Evolutionary conservation across 2,113 vertebrate genomes (phyloP).

Genomic region (Crotophaga sulcirostris): DNA sequence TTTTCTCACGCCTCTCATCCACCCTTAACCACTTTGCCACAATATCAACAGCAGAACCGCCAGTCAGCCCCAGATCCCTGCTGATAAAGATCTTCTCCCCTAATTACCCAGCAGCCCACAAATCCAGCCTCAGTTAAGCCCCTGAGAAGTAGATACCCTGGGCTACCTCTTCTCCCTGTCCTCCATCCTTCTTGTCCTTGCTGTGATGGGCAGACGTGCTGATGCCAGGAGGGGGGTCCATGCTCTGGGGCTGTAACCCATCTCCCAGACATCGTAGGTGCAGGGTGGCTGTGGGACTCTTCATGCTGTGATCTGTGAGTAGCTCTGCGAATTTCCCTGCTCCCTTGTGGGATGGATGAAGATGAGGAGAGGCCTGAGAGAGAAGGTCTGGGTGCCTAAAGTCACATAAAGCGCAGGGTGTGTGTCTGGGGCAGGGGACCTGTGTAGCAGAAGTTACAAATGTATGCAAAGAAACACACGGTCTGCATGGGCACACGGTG

Average conservation of each 20-base stretch:
- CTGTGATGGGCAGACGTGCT: too few species aligned
- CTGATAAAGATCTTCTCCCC: neutral
- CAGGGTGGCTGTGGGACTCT: neutral
- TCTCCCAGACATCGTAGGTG: too few species aligned
- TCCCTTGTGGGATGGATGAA: neutral
- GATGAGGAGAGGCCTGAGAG: neutral
- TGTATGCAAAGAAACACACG: neutral
- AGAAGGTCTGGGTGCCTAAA: neutral
- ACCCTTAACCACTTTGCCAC: neutral
- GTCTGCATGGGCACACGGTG: accelerated
- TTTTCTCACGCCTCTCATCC: neutral
- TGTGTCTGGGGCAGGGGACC: neutral
- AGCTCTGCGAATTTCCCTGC: neutral
- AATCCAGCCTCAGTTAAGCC: neutral
- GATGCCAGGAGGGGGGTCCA: accelerated
- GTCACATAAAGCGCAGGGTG: neutral
- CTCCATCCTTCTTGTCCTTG: neutral
- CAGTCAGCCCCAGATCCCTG: neutral
- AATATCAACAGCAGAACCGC: neutral
- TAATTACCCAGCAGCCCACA: neutral
- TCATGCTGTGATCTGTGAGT: neutral
- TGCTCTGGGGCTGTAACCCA: neutral
- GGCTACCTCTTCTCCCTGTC: neutral
- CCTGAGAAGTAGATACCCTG: neutral
- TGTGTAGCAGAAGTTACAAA: neutral